These are phyloP conservation scores for Alloscopus bannaensis DNA, from an alignment of 2,888 invertebrate species.

Conservation along the genomic window DNA sequence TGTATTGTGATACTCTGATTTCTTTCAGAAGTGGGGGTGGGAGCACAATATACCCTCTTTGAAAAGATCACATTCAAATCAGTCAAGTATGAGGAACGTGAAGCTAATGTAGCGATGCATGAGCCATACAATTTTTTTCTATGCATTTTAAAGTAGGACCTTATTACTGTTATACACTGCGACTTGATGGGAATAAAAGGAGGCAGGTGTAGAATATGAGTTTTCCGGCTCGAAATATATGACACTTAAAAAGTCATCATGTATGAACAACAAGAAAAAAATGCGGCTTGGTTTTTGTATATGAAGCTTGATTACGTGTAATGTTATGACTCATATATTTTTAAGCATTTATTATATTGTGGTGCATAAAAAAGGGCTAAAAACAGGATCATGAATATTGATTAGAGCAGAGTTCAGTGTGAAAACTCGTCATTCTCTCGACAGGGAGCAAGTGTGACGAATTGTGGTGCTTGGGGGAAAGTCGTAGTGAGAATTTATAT, in stretches of 20 bases:
- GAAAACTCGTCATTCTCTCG: background rate
- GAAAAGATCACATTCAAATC: slow-evolving; percentile 15
- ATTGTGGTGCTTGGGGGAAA: slow-evolving; percentile 6
- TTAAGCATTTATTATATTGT: slow-evolving; percentile 20
- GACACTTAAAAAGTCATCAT: too few species aligned
- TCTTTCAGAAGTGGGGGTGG: too few species aligned
- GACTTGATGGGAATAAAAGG: too few species aligned
- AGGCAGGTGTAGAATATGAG: too few species aligned
- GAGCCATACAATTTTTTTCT: slow-evolving; percentile 21
- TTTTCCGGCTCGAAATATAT: too few species aligned
- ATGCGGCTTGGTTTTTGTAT: too few species aligned
- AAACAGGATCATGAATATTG: slow-evolving; percentile 38
- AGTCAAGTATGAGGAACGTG: slow-evolving; percentile 13
- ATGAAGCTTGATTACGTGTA: too few species aligned
- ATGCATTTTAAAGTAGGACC: slow-evolving; percentile 46
- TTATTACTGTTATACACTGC: slow-evolving; percentile 13
- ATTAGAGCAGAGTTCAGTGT: background rate
- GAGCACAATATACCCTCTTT: too few species aligned
- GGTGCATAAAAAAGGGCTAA: background rate
- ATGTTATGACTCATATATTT: slow-evolving; percentile 9
- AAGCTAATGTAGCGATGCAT: background rate
- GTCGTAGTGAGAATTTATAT: background rate
- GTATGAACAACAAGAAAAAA: too few species aligned
- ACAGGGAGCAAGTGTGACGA: slow-evolving; percentile 36
- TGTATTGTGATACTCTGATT: too few species aligned